phyloP scores from a whole-genome alignment of 2,888 invertebrate species.

The Ophioninae sp. region DNA sequence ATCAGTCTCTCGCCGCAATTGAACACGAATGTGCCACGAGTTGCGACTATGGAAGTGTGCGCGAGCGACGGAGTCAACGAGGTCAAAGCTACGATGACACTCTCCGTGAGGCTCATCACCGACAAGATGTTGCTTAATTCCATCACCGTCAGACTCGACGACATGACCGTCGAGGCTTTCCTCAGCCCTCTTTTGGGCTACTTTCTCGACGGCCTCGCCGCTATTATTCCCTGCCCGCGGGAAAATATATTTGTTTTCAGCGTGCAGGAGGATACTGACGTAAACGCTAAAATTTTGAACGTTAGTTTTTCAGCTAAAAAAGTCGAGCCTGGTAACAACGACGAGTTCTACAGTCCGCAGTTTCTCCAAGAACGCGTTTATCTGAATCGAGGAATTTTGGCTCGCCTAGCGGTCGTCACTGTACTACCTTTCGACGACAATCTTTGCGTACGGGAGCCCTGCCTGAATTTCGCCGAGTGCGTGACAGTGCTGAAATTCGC shows the following conservation, averaged over 20 bases:
- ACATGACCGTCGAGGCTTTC: conserved; percentile 96
- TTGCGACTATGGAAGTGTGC: conserved; percentile 96
- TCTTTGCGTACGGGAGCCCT: conserved; percentile 96
- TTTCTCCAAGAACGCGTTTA: conserved; percentile 97
- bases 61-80: conserved; percentile 97
- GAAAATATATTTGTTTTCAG: conserved; percentile 97
- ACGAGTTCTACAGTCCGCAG: conserved; percentile 91
- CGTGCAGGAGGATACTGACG: conserved; percentile 94
- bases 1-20: conserved; percentile 94
- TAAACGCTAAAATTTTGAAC: conserved; percentile 92
- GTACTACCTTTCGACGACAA: conserved; percentile 98
- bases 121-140: conserved; percentile 97
- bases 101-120: conserved; percentile 94
- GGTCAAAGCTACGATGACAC: conserved; percentile 94
- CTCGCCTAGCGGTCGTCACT: conserved; percentile 93
- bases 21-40: conserved; percentile 96
- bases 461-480: conserved; percentile 96
- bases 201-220: conserved; percentile 94
- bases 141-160: conserved; percentile 94
- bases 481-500: conserved; percentile 95
- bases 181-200: conserved; percentile 93
- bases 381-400: conserved; percentile 92
- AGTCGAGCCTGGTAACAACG: conserved; percentile 90
- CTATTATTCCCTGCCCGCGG: conserved; percentile 94
- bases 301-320: conserved; percentile 95